Conservation (phyloP, 2,888 invertebrate genomes). For the Spisula subtruncata region DNA sequence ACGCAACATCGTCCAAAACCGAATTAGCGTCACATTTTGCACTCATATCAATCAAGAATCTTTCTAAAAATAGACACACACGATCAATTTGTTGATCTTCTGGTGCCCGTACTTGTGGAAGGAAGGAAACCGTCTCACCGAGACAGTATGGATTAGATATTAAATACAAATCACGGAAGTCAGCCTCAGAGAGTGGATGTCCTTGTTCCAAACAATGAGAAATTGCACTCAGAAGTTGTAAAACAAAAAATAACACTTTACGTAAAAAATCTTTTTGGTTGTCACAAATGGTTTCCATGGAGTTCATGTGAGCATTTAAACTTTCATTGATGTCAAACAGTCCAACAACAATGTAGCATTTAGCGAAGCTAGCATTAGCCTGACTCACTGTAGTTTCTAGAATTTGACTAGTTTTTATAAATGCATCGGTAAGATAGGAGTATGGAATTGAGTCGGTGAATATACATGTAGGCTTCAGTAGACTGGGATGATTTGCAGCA, state of each 20-base stretch:
- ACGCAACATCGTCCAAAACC: constrained; percentile 70
- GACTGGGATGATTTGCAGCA: constrained; percentile 78
- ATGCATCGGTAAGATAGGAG: constrained; percentile 82
- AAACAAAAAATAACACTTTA: constrained; percentile 76
- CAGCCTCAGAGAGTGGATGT: constrained; percentile 80
- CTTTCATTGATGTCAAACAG: constrained; percentile 81
- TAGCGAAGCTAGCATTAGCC: constrained; percentile 76
- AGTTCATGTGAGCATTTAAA: constrained; percentile 76
- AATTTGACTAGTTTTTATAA: constrained; percentile 83
- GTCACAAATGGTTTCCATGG: constrained; percentile 74
- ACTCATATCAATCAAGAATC: constrained; percentile 76
- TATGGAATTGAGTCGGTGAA: constrained; percentile 83
- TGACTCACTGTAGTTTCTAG: constrained; percentile 79
- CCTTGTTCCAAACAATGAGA: constrained; percentile 84
- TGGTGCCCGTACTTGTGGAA: constrained; percentile 81
- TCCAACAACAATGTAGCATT: constrained; percentile 81
- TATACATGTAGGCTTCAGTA: constrained; percentile 80
- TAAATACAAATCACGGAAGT: constrained; percentile 81
- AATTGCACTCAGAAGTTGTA: constrained; percentile 83
- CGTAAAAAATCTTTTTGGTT: constrained; percentile 77
- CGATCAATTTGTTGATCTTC: constrained; percentile 82
- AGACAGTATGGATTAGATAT: constrained; percentile 78
- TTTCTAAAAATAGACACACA: constrained; percentile 80
- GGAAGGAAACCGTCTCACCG: constrained; percentile 78
- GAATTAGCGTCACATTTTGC: constrained; percentile 66